These are phyloP conservation scores for Nycteola revayana DNA, from an alignment of 2,888 invertebrate species.

Conservation along the genomic window DNA sequence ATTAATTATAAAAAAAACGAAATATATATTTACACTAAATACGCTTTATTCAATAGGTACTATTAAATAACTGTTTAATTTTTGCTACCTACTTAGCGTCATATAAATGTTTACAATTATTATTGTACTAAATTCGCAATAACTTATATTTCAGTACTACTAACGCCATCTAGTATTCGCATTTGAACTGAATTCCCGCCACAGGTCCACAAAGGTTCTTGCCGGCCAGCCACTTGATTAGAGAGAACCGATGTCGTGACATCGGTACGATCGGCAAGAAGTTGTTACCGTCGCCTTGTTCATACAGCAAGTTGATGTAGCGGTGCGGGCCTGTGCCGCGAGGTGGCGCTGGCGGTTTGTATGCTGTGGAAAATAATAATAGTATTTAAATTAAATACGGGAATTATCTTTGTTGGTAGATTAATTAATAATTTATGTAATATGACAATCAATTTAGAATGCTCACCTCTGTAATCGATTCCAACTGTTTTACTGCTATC, in stretches of 20 bases:
- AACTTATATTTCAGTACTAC: slow-evolving; percentile 19
- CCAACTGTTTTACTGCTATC: slow-evolving; percentile 67
- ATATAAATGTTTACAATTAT: no score
- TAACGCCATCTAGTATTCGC: slow-evolving; percentile 64
- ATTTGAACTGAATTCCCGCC: slow-evolving; percentile 62
- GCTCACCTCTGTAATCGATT: slow-evolving; percentile 67
- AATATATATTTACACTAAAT: no score
- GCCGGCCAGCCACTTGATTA: slow-evolving; percentile 66
- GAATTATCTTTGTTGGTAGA: no score
- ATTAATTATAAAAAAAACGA: no score
- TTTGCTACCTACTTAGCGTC: no score
- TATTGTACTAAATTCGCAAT: no score
- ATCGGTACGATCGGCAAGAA: slow-evolving; percentile 63
- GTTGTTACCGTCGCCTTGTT: slow-evolving; percentile 71
- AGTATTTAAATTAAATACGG: no score
- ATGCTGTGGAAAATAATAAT: no score
- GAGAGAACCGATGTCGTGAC: slow-evolving; percentile 54
- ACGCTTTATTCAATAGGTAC: no score
- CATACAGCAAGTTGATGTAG: slow-evolving; percentile 67
- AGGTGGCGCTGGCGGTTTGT: slow-evolving; percentile 73
- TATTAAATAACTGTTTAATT: no score
- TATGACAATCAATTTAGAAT: no score
- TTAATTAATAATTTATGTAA: no score
- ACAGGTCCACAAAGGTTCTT: slow-evolving; percentile 70
- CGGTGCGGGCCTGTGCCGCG: slow-evolving; percentile 69